phyloP scores from a whole-genome alignment of 2,888 invertebrate species.

The Pterostichus madidus region DNA sequence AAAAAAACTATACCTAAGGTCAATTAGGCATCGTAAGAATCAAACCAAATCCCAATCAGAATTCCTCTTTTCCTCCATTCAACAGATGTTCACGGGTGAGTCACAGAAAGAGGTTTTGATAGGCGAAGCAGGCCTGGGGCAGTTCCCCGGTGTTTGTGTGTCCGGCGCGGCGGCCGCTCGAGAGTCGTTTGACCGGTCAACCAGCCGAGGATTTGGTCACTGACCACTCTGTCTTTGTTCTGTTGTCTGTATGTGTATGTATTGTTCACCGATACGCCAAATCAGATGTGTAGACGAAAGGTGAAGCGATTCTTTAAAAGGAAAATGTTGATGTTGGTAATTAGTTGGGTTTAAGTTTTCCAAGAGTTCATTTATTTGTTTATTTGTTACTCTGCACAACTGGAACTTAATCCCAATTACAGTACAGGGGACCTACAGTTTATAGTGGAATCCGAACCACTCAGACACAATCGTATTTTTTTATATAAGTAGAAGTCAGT shows the following conservation, averaged over 20 bases:
- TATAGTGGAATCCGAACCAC: no score
- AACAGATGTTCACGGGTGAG: conserved; percentile 2
- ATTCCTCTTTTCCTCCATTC: background rate
- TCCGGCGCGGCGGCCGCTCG: background rate
- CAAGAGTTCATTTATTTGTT: no score
- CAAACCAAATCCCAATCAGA: conserved; percentile 6
- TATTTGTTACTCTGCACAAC: no score
- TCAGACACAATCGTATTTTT: no score
- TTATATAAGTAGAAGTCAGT: no score
- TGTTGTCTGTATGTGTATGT: conserved; percentile 34
- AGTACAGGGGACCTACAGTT: no score
- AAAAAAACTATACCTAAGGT: no score
- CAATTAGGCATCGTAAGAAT: background rate
- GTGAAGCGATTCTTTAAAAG: background rate
- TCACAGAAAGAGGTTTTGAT: background rate
- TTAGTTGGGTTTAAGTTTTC: no score
- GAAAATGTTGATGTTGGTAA: background rate
- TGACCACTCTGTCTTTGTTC: conserved; percentile 48
- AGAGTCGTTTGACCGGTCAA: conserved; percentile 38
- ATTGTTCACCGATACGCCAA: background rate
- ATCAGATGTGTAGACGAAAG: background rate
- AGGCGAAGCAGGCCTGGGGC: conserved; percentile 1
- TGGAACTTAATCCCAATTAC: no score
- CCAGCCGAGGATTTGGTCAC: conserved; percentile 45
- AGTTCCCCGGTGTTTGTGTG: conserved; percentile 1